A percentile compares a stretch with the other conserved stretches of the same genome.
These are phyloP conservation scores for Falco novaeseelandiae DNA, from an alignment of 2,797 vertebrate genomes.

Conservation along the genomic window DNA sequence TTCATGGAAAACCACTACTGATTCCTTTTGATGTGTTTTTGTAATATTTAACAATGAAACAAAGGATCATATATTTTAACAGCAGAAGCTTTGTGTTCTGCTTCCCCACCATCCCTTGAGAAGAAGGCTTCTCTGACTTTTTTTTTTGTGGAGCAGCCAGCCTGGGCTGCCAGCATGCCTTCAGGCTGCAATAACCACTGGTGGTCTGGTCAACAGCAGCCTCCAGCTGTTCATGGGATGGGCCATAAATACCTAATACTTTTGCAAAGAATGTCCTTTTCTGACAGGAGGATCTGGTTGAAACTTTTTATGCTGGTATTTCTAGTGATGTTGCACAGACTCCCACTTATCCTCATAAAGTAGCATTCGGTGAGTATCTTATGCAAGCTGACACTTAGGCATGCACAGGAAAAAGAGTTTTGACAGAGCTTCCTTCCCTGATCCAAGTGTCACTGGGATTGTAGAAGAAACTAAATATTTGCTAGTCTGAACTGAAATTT, in stretches of 20 bases:
- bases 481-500: not conserved
- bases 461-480: not conserved
- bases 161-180: not conserved
- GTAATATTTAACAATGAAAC: no score
- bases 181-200: not conserved
- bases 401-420: not conserved
- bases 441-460: not conserved
- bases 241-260: not conserved
- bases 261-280: not conserved
- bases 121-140: not conserved
- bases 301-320: not conserved
- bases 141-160: fast-evolving
- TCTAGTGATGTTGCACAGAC: not conserved
- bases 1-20: not conserved
- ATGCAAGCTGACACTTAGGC: not conserved
- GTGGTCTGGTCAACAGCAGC: not conserved
- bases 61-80: not conserved
- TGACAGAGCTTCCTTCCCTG: not conserved
- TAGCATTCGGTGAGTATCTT: not conserved
- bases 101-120: not conserved
- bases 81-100: not conserved
- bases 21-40: not conserved
- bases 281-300: not conserved
- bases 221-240: not conserved
- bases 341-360: not conserved